Percentiles rank a stretch among this genome's conserved stretches.
Evolutionary conservation across 2,797 vertebrate genomes (phyloP).

Genomic region (Channallabes apus): DNA sequence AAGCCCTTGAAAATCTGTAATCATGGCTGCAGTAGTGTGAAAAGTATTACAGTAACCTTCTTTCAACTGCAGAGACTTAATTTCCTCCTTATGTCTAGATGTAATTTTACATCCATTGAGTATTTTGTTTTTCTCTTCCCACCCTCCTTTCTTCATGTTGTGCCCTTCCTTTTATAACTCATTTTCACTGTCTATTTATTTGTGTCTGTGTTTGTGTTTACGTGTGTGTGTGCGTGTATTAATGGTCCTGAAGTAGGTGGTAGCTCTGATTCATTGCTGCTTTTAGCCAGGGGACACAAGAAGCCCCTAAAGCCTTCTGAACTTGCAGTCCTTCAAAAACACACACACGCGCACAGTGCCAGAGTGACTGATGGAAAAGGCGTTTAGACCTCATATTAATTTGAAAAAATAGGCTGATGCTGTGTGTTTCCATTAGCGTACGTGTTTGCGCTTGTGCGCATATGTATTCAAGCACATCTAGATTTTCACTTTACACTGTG

Average conservation of each 20-base stretch:
- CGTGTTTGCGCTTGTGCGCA: not conserved
- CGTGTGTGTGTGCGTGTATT: not conserved
- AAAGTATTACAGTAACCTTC: not conserved
- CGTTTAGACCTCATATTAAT: slow-evolving; percentile 15
- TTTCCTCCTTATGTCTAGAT: not conserved
- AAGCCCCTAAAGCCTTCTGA: slow-evolving; percentile 12
- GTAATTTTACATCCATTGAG: not conserved
- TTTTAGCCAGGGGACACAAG: slow-evolving; percentile 16
- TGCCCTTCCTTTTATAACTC: not conserved
- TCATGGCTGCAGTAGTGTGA: not conserved
- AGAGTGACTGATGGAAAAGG: slow-evolving; percentile 20
- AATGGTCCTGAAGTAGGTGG: slow-evolving; percentile 27
- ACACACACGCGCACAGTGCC: slow-evolving; percentile 8
- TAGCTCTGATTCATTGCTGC: slow-evolving; percentile 27
- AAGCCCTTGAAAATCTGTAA: not conserved
- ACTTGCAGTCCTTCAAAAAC: not conserved
- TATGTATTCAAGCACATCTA: slow-evolving; percentile 63
- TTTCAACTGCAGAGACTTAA: too few species aligned
- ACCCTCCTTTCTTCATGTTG: not conserved
- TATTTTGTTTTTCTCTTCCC: not conserved
- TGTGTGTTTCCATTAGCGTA: not conserved
- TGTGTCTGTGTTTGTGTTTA: too few species aligned
- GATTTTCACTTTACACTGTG: slow-evolving; percentile 68
- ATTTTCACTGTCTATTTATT: slow-evolving; percentile 5
- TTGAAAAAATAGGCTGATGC: slow-evolving; percentile 11